Evolutionary conservation across 2,113 vertebrate genomes (phyloP).

Genomic region (Cichladusa arquata): DNA sequence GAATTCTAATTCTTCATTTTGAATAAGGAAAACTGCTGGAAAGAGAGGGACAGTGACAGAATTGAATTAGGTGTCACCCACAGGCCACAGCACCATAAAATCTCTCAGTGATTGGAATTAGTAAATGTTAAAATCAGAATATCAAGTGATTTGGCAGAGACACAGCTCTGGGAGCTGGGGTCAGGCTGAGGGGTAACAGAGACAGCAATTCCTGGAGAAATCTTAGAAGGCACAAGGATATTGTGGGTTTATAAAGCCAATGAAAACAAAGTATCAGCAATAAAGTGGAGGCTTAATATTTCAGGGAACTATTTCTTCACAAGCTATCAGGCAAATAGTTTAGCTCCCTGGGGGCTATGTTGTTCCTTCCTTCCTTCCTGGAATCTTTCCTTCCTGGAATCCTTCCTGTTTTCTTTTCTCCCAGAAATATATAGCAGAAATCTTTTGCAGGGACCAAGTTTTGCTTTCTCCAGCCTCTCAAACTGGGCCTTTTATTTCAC

Average conservation of each 20-base stretch:
- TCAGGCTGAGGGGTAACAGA: neutral
- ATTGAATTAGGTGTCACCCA: neutral
- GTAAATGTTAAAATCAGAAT: neutral
- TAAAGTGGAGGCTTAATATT: neutral
- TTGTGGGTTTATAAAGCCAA: neutral
- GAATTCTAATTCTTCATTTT: neutral
- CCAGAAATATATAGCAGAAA: neutral
- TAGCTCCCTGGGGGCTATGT: neutral
- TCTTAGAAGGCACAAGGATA: neutral
- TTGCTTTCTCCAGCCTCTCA: neutral
- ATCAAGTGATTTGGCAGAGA: neutral
- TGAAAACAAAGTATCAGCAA: neutral
- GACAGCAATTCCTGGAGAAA: neutral
- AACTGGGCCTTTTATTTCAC: neutral
- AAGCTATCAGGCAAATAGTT: neutral
- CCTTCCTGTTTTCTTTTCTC: accelerated
- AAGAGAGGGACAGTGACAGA: neutral
- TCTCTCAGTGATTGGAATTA: neutral
- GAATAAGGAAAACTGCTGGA: neutral
- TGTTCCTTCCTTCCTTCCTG: neutral
- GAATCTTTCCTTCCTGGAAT: neutral
- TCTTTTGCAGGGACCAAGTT: neutral
- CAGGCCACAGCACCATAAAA: neutral
- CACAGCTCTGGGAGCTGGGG: neutral
- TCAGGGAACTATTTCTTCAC: neutral